A percentile compares a stretch with the other conserved stretches of the same genome.
These are phyloP conservation scores for Sterna hirundo DNA, from an alignment of 2,113 vertebrate genomes.

Conservation along the genomic window DNA sequence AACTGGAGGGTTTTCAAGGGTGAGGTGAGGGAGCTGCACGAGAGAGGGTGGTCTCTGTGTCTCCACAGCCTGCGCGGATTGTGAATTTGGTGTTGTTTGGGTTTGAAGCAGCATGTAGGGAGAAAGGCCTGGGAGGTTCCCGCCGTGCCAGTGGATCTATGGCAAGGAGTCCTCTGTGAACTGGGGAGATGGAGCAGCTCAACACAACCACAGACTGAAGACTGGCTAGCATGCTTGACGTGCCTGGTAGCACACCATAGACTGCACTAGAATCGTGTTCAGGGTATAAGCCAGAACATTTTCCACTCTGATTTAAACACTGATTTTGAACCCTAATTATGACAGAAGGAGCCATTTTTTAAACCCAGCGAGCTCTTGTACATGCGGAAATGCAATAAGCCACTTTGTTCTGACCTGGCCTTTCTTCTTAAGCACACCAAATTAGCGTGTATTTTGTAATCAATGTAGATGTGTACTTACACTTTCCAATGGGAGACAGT, in stretches of 20 bases:
- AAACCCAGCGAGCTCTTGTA: background rate
- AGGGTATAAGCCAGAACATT: background rate
- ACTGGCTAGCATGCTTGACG: background rate
- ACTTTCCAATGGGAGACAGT: background rate
- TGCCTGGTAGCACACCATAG: background rate
- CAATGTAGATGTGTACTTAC: background rate
- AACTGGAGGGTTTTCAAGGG: background rate
- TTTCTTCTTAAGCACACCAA: background rate
- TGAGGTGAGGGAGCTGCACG: background rate
- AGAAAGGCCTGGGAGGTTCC: background rate
- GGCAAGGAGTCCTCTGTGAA: background rate
- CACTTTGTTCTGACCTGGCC: accelerated
- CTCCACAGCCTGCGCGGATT: background rate
- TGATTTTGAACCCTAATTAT: background rate
- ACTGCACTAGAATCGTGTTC: background rate
- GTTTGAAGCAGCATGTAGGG: background rate
- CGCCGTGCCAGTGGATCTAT: accelerated
- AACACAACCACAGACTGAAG: background rate
- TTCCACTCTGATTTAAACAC: background rate
- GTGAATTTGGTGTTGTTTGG: background rate
- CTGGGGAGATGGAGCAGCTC: background rate
- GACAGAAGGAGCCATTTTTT: background rate
- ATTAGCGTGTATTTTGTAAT: background rate
- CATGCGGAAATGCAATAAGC: background rate
- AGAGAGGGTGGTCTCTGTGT: too few species aligned